These are phyloP conservation scores for Mesopsocus fuscifrons DNA, from an alignment of 2,888 invertebrate species.

Conservation along the genomic window DNA sequence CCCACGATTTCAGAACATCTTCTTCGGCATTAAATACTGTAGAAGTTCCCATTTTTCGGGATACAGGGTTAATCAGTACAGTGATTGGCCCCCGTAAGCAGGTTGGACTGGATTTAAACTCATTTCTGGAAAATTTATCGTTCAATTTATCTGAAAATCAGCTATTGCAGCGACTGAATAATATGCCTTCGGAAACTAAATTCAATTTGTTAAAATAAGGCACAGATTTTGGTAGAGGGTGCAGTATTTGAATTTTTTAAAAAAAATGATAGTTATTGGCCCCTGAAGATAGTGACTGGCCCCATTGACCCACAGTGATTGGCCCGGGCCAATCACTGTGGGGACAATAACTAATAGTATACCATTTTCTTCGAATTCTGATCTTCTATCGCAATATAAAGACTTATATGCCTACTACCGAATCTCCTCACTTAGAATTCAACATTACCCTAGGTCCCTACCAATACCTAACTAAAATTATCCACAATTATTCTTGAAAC, in stretches of 20 bases:
- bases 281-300: neutral
- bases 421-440: neutral
- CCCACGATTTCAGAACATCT: too few species aligned
- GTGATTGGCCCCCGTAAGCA: neutral
- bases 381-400: neutral
- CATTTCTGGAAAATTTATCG: neutral
- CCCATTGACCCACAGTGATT: neutral
- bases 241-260: neutral
- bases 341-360: neutral
- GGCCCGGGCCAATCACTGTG: neutral
- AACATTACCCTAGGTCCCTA: too few species aligned
- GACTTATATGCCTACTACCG: neutral
- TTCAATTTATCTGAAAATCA: neutral
- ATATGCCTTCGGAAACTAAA: neutral
- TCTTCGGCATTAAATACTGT: too few species aligned
- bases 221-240: neutral
- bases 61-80: neutral
- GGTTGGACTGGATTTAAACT: neutral
- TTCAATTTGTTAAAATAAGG: neutral
- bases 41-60: too few species aligned
- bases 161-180: neutral
- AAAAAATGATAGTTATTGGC: neutral
- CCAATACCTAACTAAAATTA: neutral
- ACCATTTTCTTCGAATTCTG: neutral
- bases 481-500: neutral